Conservation (phyloP, 2,113 vertebrate species). For the Tauraco erythrolophus region DNA sequence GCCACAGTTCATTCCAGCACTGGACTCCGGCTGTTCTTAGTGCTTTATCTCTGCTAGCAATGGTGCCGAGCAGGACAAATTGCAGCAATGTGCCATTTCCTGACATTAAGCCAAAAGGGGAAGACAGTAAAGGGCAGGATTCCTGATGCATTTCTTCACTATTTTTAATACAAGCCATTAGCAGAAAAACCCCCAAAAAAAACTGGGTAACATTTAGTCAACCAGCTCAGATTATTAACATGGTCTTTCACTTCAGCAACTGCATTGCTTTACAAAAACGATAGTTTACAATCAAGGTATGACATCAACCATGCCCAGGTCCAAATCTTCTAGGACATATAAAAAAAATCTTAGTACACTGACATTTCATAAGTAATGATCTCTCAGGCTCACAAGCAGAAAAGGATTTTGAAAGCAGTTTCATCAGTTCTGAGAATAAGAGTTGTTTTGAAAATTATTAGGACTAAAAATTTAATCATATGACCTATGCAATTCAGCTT, state of each 20-base stretch:
- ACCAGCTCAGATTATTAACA: background rate
- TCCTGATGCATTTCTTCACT: slow-evolving; percentile 33
- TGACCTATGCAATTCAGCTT: background rate
- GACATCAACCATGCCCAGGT: background rate
- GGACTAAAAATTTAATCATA: background rate
- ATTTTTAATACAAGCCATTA: slow-evolving; percentile 3
- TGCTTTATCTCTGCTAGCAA: slow-evolving; percentile 15
- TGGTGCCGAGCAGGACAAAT: background rate
- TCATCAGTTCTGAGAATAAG: background rate
- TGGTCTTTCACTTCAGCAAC: background rate
- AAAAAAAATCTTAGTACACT: background rate
- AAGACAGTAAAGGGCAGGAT: slow-evolving; percentile 5
- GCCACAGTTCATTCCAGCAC: background rate
- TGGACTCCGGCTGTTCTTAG: background rate
- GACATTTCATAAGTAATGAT: background rate
- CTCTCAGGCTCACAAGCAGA: background rate
- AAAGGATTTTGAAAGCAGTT: background rate
- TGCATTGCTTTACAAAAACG: background rate
- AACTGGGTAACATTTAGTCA: background rate
- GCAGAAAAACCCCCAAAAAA: background rate
- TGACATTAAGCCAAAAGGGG: slow-evolving; percentile 18
- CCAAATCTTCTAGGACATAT: background rate
- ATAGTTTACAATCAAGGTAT: background rate
- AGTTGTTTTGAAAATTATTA: background rate
- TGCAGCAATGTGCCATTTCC: slow-evolving; percentile 26